Percentiles rank a stretch among this genome's conserved stretches.
Evolutionary conservation across 1,140 invertebrate genomes (phyloP).

Genomic region (Micrasema longulum): DNA sequence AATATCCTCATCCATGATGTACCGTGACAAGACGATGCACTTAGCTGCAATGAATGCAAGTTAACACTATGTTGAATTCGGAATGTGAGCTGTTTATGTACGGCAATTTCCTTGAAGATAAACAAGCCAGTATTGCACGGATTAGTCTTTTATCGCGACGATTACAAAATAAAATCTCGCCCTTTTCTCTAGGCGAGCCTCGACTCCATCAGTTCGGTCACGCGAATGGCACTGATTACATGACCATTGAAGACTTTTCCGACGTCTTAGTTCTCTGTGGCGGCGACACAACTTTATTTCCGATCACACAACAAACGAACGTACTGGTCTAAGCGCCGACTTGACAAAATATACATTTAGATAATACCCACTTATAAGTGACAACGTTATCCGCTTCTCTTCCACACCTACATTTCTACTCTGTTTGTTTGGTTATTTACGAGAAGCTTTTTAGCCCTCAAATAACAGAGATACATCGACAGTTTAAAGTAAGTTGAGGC

Average conservation of each 20-base stretch:
- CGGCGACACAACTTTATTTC: conserved; percentile 5
- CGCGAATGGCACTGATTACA: conserved; percentile 39
- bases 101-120: conserved; percentile 19
- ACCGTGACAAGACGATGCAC: not conserved
- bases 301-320: conserved; percentile 16
- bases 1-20: conserved; percentile 31
- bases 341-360: no score
- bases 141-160: conserved; percentile 38
- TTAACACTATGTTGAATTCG: conserved; percentile 2
- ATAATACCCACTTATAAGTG: no score
- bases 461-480: no score
- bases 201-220: not conserved
- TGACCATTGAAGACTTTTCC: conserved; percentile 22
- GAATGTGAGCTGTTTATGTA: conserved; percentile 16
- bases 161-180: conserved; percentile 4
- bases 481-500: no score
- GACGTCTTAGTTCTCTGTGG: not conserved
- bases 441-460: no score
- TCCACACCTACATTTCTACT: no score
- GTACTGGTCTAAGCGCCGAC: no score
- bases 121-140: conserved; percentile 34
- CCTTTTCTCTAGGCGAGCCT: not conserved
- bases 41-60: conserved; percentile 24
- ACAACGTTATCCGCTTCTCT: no score
- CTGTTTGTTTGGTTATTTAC: no score